A percentile compares a stretch with the other conserved stretches of the same genome.
These are phyloP conservation scores for Thinocorus orbignyianus DNA, from an alignment of 2,113 vertebrate genomes.

Conservation along the genomic window DNA sequence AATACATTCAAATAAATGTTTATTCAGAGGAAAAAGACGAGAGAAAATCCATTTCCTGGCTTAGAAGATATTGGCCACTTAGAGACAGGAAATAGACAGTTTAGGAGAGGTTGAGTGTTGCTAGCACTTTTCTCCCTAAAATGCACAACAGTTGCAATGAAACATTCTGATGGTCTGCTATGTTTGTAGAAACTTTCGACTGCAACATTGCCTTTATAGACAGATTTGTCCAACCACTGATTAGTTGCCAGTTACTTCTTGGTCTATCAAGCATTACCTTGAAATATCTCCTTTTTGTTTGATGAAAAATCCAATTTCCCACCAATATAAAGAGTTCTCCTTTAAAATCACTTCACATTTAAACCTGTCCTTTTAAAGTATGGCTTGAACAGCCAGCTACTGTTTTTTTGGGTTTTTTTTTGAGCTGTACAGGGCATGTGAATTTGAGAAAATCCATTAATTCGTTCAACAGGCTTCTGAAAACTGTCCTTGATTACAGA, in stretches of 20 bases:
- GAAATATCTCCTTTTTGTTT: background rate
- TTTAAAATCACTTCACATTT: constrained; percentile 64
- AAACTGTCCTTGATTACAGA: constrained; percentile 42
- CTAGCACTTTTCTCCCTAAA: background rate
- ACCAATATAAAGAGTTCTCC: background rate
- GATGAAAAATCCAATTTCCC: constrained; percentile 34
- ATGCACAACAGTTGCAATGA: background rate
- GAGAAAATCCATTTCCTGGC: background rate
- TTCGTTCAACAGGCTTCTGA: constrained; percentile 55
- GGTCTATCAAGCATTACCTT: background rate
- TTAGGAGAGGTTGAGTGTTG: background rate
- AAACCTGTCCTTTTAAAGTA: constrained; percentile 40
- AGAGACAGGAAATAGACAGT: background rate
- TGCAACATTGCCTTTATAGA: background rate
- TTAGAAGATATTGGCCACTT: background rate
- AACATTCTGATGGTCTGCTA: background rate
- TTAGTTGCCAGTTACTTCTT: background rate
- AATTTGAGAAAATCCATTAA: constrained; percentile 53
- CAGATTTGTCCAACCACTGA: background rate
- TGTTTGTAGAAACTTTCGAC: background rate
- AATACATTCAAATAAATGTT: constrained; percentile 7
- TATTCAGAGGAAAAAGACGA: constrained; percentile 9
- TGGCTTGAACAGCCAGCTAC: constrained; percentile 45
- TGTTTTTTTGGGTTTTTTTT: background rate
- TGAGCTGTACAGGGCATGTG: background rate